These are phyloP conservation scores for Tupiocoris notatus DNA, from an alignment of 2,888 invertebrate species.

Conservation along the genomic window DNA sequence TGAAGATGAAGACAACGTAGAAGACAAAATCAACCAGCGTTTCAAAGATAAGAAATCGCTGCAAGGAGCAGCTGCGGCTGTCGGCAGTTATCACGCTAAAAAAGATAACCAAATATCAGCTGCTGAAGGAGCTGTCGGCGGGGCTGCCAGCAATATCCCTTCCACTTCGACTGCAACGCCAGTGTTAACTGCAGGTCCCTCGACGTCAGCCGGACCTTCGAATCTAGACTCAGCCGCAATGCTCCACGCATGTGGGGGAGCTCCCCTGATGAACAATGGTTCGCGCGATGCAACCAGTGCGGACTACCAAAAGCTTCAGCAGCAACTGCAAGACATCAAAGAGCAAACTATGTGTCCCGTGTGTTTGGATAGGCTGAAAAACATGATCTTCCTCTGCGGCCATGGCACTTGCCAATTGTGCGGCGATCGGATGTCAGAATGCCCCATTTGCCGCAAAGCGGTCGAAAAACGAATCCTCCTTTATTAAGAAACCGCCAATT, in stretches of 20 bases:
- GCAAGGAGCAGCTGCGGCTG: conserved; percentile 31
- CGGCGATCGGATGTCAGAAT: conserved; percentile 95
- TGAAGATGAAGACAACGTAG: conserved; percentile 41
- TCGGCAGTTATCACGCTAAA: conserved; percentile 29
- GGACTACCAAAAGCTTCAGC: conserved; percentile 87
- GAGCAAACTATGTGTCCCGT: conserved; percentile 96
- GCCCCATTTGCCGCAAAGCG: conserved; percentile 95
- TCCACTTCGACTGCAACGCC: conserved; percentile 26
- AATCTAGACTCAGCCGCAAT: conserved; percentile 34
- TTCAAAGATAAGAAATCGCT: conserved; percentile 27
- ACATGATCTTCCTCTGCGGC: conserved; percentile 98
- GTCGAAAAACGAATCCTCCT: conserved; percentile 94
- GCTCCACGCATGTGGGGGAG: conserved; percentile 34
- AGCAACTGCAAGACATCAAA: conserved; percentile 95
- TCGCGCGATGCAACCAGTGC: conserved; percentile 66
- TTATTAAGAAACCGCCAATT: conserved; percentile 58
- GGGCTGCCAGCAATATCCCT: background rate
- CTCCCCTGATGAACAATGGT: conserved; percentile 64
- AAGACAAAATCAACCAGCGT: conserved; percentile 42
- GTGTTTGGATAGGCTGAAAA: conserved; percentile 94
- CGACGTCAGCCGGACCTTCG: conserved; percentile 33
- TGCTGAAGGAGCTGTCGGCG: conserved; percentile 23
- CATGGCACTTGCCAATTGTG: conserved; percentile 99
- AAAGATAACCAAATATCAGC: conserved; percentile 37
- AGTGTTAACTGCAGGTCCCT: conserved; percentile 11